A percentile compares a stretch with the other conserved stretches of the same genome.
Evolutionary conservation across 2,888 invertebrate genomes (phyloP).

Genomic region (Melieria omissa): DNA sequence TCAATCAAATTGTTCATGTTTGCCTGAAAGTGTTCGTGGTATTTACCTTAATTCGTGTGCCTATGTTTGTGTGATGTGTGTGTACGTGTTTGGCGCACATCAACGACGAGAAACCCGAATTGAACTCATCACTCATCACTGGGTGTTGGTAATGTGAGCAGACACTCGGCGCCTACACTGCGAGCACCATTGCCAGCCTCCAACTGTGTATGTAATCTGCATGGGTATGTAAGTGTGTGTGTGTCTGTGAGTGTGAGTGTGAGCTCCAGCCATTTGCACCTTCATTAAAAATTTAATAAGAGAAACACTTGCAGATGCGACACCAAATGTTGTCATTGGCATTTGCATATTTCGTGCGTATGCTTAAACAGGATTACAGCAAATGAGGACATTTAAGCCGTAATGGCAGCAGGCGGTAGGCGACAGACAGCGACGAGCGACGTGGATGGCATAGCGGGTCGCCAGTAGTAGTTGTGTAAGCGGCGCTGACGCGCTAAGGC

Average conservation of each 20-base stretch:
- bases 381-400: slow-evolving; percentile 1
- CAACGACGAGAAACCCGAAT: too few relatives aligned
- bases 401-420: not conserved
- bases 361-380: slow-evolving; percentile 1
- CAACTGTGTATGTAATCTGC: not conserved
- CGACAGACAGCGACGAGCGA: too few relatives aligned
- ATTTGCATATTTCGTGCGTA: slow-evolving; percentile 31
- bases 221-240: not conserved
- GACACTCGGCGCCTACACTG: too few relatives aligned
- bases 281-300: slow-evolving; percentile 36
- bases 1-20: too few relatives aligned
- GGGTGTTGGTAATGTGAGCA: too few relatives aligned
- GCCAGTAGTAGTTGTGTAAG: not conserved
- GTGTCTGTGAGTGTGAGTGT: not conserved
- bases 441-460: too few relatives aligned
- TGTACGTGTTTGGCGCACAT: too few relatives aligned
- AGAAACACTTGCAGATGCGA: slow-evolving; percentile 7
- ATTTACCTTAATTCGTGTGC: too few relatives aligned
- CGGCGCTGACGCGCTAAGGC: not conserved
- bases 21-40: too few relatives aligned
- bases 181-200: too few relatives aligned
- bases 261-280: not conserved
- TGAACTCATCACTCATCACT: too few relatives aligned
- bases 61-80: too few relatives aligned
- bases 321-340: slow-evolving; percentile 11